Base-by-base conservation (phyloP, 1,140 invertebrate species). In the Zaprionus ornatus region DNA sequence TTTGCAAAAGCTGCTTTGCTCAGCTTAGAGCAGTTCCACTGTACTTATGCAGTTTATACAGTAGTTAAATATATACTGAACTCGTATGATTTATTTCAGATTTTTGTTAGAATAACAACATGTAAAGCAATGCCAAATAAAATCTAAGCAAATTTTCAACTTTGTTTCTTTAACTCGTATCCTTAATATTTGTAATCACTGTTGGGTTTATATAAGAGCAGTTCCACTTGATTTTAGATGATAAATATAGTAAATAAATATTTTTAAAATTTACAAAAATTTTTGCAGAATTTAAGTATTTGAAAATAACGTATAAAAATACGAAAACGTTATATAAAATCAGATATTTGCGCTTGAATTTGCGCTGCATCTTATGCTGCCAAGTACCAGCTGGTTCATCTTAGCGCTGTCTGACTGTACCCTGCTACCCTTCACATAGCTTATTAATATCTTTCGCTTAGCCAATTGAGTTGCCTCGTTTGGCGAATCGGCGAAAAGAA, bases 391-490 rank as follows among this genome's bases (percentile, higher is more conserved):
- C 19, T 60, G 12, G 37, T 25, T 13, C 4, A 1, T n/a, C 37
- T 15, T 23, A 60, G 21, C 15, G 13, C 10, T 45, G 21, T 29
- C 13, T 15, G 1, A 61, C 42, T 52, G 23, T 42, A 42, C 19
- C 7, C 5, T 3, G 7, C 29, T 62, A 40, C 21, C n/a, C 40
- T 10, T 17, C 40, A n/a, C 19, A n/a, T 45, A 32, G 61, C 40
- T 29, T 29, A 57, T 57, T 42, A 54, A 59, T 57, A 21, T 62
- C 35, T 74, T 69, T 69, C 71, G 57, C 37, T 70, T 32, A n/a
- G 60, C 60, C 73, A 75, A 75, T 75, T 70, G 73, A 70, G 66
- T 52, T 62, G 65, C 55, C 61, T 45, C 12, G 27, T 35, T 60
- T 32, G 37, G 59, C 48, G 59, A 32, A n/a, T 21, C 40, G 40